Evolutionary conservation across 2,888 invertebrate genomes (phyloP), one percentile per base, ranked within the genome.

Genomic region (Brenthis ino): DNA sequence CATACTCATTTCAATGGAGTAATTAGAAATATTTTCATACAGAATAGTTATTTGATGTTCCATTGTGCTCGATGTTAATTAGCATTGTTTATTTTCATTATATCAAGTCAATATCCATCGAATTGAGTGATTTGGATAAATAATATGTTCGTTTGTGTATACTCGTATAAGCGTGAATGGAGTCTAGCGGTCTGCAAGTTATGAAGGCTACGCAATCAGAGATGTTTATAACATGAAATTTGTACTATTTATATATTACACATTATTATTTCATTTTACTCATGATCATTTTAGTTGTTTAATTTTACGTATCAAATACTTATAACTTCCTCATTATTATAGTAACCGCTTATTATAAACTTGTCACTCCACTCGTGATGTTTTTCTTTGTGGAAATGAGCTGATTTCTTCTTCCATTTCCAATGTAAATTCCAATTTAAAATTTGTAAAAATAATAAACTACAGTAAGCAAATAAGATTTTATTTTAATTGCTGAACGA

Each of bases 1-100:
- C 1, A 33, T 16, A 60, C 33, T 50, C 60, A 33, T 60, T 60
- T 60, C 28, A 60, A 60, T n/a, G 6, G 28, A 60, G 28, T 60
- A 50, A 60, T 50, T 60, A 60, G 60, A 60, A 60, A 48, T 60
- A 60, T 28, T 60, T 28, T 33, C 60, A 50, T 50, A 60, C 48
- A 50, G 50, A 50, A 50, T 60, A 28, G 16, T 33, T 60, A 60
- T 60, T 60, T 60, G 50, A 33, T 60, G 60, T 60, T 50, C 50
- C 33, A 60, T 60, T 50, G 60, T 60, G 33, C 16, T 60, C 60
- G 60, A 33, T 50, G 60, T 60, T 60, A 48, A 60, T 60, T 60
- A 60, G 50, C 50, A 50, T 60, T 50, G 50, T 50, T 60, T 60
- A 60, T 60, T 60, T 60, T 60, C 60, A 60, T 60, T 50, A 60